phyloP scores from a whole-genome alignment of 2,888 invertebrate species.

The Cheilosia vernalis region DNA sequence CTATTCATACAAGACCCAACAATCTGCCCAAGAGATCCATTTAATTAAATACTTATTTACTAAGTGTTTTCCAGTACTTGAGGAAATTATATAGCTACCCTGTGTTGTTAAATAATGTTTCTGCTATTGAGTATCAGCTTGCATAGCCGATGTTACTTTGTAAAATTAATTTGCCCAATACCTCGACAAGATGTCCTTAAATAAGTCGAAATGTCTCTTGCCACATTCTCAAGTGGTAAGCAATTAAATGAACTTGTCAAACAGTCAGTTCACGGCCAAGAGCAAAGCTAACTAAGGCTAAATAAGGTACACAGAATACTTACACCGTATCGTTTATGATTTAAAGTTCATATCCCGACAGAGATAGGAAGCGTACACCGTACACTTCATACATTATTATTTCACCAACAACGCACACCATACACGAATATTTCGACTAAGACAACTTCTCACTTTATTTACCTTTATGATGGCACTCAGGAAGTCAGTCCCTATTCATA shows the following conservation, averaged over 20 bases:
- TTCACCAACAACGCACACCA: background rate
- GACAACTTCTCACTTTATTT: slow-evolving; percentile 68
- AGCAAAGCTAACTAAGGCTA: slow-evolving; percentile 50
- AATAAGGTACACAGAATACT: background rate
- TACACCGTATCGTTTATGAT: slow-evolving; percentile 48
- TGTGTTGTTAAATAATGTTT: too few species aligned
- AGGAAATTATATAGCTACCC: too few species aligned
- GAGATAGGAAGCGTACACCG: background rate
- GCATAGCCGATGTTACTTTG: background rate
- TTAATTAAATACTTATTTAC: too few species aligned
- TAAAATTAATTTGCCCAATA: slow-evolving; percentile 12
- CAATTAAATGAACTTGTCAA: slow-evolving; percentile 53
- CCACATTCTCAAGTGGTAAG: slow-evolving; percentile 39
- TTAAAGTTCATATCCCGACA: slow-evolving; percentile 19
- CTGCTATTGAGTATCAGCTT: too few species aligned
- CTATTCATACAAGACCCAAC: too few species aligned
- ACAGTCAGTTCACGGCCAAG: slow-evolving; percentile 65
- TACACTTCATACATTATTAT: background rate
- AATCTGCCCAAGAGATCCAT: too few species aligned
- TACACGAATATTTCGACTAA: slow-evolving; percentile 42
- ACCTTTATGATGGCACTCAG: slow-evolving; percentile 72
- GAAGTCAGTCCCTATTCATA: slow-evolving; percentile 44
- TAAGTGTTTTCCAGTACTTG: too few species aligned
- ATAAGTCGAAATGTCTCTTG: slow-evolving; percentile 6
- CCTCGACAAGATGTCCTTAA: slow-evolving; percentile 44